Conservation (phyloP, 1,140 invertebrate species). For the Danaus melanippus region DNA sequence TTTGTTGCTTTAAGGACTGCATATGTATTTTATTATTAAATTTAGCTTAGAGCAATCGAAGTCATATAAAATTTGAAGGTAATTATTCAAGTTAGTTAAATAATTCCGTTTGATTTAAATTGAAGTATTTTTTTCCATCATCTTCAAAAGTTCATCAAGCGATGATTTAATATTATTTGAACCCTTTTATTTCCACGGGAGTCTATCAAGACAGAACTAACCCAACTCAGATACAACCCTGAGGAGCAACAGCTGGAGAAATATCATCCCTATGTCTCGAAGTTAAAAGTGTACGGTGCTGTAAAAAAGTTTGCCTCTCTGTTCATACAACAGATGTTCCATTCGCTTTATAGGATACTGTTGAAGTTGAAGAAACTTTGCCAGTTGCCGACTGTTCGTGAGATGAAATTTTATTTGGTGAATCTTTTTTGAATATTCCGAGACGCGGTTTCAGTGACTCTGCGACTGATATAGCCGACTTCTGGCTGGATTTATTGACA, state of each 20-base stretch:
- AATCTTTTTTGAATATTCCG: slow-evolving; percentile 49
- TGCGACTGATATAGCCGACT: slow-evolving; percentile 20
- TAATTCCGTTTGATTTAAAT: too few relatives aligned
- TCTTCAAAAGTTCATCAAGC: not conserved
- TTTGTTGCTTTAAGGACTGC: too few relatives aligned
- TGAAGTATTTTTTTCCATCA: not conserved
- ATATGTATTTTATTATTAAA: too few relatives aligned
- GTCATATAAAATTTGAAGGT: not conserved
- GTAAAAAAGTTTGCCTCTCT: slow-evolving; percentile 23
- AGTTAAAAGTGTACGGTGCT: slow-evolving; percentile 9
- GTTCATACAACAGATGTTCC: slow-evolving; percentile 51
- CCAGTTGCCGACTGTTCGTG: slow-evolving; percentile 38
- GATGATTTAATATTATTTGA: slow-evolving; percentile 21
- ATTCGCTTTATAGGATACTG: slow-evolving; percentile 39
- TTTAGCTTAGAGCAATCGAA: not conserved
- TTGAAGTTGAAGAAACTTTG: slow-evolving; percentile 30
- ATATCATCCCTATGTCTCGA: slow-evolving; percentile 10
- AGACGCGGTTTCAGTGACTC: slow-evolving; percentile 24
- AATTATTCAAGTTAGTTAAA: not conserved
- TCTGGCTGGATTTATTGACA: slow-evolving; percentile 26
- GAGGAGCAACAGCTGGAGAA: not conserved
- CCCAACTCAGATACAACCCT: slow-evolving; percentile 21
- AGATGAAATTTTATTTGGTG: slow-evolving; percentile 53
- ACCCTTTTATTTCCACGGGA: slow-evolving; percentile 27
- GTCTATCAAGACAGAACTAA: slow-evolving; percentile 26